A percentile compares a stretch with the other conserved stretches of the same genome.
Evolutionary conservation across 1,140 invertebrate species (phyloP).

Genomic region (Dendroctonus ponderosae): DNA sequence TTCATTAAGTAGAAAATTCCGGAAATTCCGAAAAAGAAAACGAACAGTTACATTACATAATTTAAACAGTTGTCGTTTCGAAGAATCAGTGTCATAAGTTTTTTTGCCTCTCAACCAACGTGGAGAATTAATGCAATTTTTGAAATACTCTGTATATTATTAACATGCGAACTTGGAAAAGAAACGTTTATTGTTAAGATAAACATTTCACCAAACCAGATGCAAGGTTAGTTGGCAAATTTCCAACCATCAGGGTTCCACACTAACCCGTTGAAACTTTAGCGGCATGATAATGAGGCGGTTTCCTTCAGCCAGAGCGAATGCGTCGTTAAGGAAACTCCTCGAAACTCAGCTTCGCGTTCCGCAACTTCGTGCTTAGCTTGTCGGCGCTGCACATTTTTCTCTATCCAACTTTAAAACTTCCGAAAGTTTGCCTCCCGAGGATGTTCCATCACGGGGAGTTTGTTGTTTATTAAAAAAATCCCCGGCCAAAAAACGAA

Average conservation of each 20-base stretch:
- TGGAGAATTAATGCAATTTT: too few species aligned
- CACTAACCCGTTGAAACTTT: slow-evolving; percentile 12
- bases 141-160: too few species aligned
- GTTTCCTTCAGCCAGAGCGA: slow-evolving; percentile 2
- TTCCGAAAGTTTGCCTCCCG: slow-evolving; percentile 12
- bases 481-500: not conserved
- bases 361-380: slow-evolving; percentile 8
- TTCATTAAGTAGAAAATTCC: too few species aligned
- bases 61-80: too few species aligned
- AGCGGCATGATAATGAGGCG: slow-evolving; percentile 11
- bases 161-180: too few species aligned
- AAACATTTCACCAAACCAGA: too few species aligned
- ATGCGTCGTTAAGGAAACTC: slow-evolving; percentile 1
- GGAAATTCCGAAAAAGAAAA: too few species aligned
- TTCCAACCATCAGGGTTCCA: not conserved
- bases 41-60: too few species aligned
- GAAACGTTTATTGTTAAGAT: too few species aligned
- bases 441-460: slow-evolving; percentile 8
- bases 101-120: too few species aligned
- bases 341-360: slow-evolving; percentile 7
- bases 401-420: slow-evolving; percentile 11
- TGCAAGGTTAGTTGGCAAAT: too few species aligned
- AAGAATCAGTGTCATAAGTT: too few species aligned
- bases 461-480: slow-evolving; percentile 12
- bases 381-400: not conserved